Evolutionary conservation across 2,797 vertebrate species (phyloP), one percentile per base, ranked within the genome.

Genomic region (Fundulus diaphanus): DNA sequence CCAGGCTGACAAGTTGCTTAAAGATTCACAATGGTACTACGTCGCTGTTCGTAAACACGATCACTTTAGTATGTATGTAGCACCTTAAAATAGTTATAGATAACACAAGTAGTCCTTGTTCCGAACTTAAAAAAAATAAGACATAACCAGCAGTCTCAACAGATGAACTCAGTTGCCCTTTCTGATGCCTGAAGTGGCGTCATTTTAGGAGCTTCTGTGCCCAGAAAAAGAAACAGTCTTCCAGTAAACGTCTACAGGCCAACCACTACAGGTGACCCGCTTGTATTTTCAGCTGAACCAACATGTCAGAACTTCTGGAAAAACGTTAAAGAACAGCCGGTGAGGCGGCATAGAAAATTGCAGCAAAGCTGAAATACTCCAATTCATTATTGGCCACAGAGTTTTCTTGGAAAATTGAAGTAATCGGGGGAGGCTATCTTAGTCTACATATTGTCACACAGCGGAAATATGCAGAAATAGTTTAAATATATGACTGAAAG

Each of bases 241-340:
- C 49, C 73, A 20, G 44, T 35, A n/a, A 68, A 70, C 74, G 71
- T 65, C 67, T 82, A 78, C 80, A 65, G 74, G 61, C 79, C 70
- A 68, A 68, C 78, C 82, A 80, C 85, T 79, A 83, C 68, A 82
- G 77, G 78, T 54, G 68, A 70, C 77, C n/a, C 68, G 68, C 61
- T 65, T 67, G 69, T 54, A 44, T 46, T 70, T 42, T 59, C 73
- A 68, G 70, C 78, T 77, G 66, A 35, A 72, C 79, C 52, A 35
- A 78, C 69, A 37, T 68, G 68, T 80, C 77, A 61, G 74, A 4
- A 70, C 56, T 13, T 65, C 70, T 73, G 66, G 63, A 59, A 0
- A 65, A 66, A 61, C 77, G 88, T 82, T 78, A 85, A 77, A 71
- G 79, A 48, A 49, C 69, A 77, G 69, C 59, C 33, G 2, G 33